Evolutionary conservation across 2,888 invertebrate genomes (phyloP).

Genomic region (Torymus aiolomorphi): DNA sequence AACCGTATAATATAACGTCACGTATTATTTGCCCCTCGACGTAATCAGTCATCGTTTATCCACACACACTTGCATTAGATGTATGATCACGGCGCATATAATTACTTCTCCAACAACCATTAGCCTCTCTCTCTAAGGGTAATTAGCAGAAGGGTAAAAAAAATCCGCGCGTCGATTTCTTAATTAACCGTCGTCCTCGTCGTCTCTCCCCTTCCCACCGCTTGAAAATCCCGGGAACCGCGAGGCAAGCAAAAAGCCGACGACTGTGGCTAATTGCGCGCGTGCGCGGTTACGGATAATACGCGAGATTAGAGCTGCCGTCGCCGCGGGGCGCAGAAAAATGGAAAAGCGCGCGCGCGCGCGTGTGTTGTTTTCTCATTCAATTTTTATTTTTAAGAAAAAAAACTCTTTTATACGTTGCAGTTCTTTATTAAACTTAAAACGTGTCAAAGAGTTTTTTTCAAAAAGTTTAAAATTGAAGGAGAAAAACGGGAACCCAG

Average conservation of each 20-base stretch:
- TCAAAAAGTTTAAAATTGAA: no score
- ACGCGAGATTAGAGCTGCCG: no score
- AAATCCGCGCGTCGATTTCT: conserved; percentile 30
- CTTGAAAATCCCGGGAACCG: conserved; percentile 1
- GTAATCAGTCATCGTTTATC: background rate
- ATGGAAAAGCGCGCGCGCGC: no score
- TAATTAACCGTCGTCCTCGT: conserved; percentile 18
- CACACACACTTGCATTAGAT: background rate
- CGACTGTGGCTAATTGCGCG: no score
- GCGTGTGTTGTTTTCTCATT: no score
- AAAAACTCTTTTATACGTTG: no score
- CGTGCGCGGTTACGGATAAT: no score
- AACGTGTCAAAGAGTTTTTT: no score
- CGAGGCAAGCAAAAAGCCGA: background rate
- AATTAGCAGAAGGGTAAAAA: background rate
- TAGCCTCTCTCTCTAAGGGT: conserved; percentile 1
- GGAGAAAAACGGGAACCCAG: no score
- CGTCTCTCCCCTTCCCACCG: background rate
- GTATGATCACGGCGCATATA: conserved; percentile 7
- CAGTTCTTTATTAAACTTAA: no score
- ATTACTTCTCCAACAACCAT: conserved; percentile 21
- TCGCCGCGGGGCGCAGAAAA: no score
- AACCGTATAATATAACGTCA: background rate
- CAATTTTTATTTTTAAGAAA: no score
- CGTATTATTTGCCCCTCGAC: conserved; percentile 3